Base-by-base conservation (phyloP, 2,113 vertebrate species). In the Brienomyrus brachyistius region DNA sequence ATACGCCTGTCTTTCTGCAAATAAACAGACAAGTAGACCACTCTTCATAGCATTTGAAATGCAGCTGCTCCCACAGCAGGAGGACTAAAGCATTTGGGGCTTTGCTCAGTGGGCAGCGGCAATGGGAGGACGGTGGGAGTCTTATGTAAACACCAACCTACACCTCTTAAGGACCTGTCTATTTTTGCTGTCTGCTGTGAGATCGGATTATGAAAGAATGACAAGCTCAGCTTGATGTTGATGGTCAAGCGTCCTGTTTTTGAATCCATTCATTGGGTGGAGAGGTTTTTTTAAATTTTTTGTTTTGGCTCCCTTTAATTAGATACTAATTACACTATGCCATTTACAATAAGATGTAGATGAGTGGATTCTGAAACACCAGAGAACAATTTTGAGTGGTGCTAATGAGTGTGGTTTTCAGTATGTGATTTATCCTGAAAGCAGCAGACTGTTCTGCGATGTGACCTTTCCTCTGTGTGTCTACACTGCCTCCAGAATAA, bases 61-160 rank as follows among this genome's bases (percentile, higher is more conserved):
- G 84, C 84, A 54, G 85, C 13, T 51, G 23, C 11, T 35, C 85
- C 85, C 51, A 35, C 50, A 56, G 50, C 51, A 54, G 27, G n/a
- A 87, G 27, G 82, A 31, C n/a, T 19, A 35, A 51, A 80, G 9
- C 3, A 7, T 54, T 31, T 19, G 85, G 85, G 85, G 48, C 48
- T 50, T 54, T 19, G n/a, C 48, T 54, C 62, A 5, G 85, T 87
- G 50, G 85, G 85, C n/a, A 40, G 51, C 19, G 85, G 85, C 27
- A 5, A 47, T 86, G 50, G 13, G 84, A 86, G 84, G 31, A 31
- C n/a, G 19, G 85, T 87, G 85, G 85, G 85, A 87, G 85, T 87
- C 85, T 87, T 87, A 87, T 35, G n/a, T 87, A 87, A 87, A 87
- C 85, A 50, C 23, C 83, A 87, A 87, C 50, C 27, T 56, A 27